A percentile compares a stretch with the other conserved stretches of the same genome.
Evolutionary conservation across 1,140 invertebrate genomes (phyloP).

Genomic region (Calycopis cecrops): DNA sequence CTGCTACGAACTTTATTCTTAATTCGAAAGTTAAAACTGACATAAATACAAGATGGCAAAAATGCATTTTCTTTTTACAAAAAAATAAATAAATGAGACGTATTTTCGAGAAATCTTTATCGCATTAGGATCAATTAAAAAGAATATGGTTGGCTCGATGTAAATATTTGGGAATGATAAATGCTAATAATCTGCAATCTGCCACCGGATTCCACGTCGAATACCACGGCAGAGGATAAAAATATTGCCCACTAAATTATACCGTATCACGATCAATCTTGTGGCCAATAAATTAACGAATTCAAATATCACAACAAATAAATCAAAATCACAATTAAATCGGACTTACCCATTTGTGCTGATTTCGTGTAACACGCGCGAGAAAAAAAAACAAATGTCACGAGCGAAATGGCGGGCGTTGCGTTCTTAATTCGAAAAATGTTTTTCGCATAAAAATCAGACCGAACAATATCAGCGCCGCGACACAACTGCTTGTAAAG

Average conservation of each 20-base stretch:
- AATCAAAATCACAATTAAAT: constrained; percentile 19
- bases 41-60: constrained; percentile 11
- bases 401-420: constrained; percentile 11
- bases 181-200: constrained; percentile 64
- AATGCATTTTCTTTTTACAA: constrained; percentile 7
- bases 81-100: constrained; percentile 10
- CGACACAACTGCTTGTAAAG: constrained; percentile 51
- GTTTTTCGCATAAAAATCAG: constrained; percentile 33
- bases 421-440: neutral
- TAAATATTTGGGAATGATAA: constrained; percentile 57
- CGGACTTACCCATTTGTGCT: constrained; percentile 38
- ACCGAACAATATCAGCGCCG: constrained; percentile 44
- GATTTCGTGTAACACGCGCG: constrained; percentile 22
- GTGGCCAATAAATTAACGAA: constrained; percentile 18
- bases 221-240: constrained; percentile 35
- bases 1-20: no score
- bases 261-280: constrained; percentile 16
- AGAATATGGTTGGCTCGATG: constrained; percentile 47
- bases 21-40: no score
- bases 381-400: constrained; percentile 27
- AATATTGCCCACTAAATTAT: constrained; percentile 34
- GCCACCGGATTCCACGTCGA: constrained; percentile 59
- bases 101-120: constrained; percentile 49
- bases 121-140: constrained; percentile 46
- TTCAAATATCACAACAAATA: constrained; percentile 18